Conservation (phyloP, 1,140 invertebrate species). For the Ostrea edulis region DNA sequence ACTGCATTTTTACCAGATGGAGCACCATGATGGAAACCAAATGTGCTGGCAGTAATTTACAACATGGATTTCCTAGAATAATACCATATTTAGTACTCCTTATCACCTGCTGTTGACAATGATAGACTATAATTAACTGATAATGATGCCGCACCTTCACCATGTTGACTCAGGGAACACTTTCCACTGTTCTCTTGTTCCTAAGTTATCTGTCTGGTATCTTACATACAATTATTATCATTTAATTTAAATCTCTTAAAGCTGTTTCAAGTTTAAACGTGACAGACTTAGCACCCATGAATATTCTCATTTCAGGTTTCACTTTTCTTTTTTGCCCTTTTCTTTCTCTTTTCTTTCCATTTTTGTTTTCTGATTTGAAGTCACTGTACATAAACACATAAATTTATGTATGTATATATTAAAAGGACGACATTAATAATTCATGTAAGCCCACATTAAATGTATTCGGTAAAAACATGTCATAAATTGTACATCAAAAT, state of each 20-base stretch:
- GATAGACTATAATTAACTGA: background rate
- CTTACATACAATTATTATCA: background rate
- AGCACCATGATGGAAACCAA: too few species aligned
- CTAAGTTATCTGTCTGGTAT: background rate
- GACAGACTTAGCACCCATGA: background rate
- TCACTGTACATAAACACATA: background rate
- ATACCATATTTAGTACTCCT: conserved; percentile 16
- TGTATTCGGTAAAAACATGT: conserved; percentile 11
- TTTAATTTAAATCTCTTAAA: background rate
- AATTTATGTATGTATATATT: conserved; percentile 19
- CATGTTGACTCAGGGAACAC: too few species aligned
- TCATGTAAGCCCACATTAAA: conserved; percentile 24
- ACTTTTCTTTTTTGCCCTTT: background rate
- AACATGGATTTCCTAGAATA: background rate
- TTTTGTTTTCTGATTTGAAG: too few species aligned
- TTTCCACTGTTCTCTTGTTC: too few species aligned
- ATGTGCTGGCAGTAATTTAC: too few species aligned
- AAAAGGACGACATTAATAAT: conserved; percentile 14
- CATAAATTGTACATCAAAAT: conserved; percentile 29
- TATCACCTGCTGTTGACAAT: background rate
- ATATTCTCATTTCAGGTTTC: background rate
- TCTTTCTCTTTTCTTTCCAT: too few species aligned
- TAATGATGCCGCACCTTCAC: background rate
- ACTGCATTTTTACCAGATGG: background rate
- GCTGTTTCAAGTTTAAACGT: background rate